phyloP scores from a whole-genome alignment of 2,797 vertebrate genomes.

The Notoglanidium macrostoma region DNA sequence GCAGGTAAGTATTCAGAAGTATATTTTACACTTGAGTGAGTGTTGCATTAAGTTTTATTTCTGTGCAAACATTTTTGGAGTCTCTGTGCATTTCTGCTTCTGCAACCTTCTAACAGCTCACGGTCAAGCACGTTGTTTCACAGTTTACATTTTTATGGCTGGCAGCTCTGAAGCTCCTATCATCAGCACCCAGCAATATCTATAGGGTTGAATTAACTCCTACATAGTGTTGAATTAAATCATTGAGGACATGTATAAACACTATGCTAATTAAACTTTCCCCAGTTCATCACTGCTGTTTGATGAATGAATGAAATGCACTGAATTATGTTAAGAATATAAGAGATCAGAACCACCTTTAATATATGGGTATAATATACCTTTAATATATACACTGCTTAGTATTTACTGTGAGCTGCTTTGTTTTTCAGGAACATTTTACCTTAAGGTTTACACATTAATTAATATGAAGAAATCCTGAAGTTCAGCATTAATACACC shows the following conservation, averaged over 20 bases:
- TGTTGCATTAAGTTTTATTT: conserved; percentile 7
- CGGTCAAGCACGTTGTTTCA: conserved; percentile 42
- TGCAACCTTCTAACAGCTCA: conserved; percentile 1
- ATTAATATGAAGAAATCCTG: background rate
- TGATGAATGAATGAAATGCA: background rate
- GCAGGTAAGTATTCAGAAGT: background rate
- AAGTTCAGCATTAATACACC: background rate
- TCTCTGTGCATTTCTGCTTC: conserved; percentile 46
- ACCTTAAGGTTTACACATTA: background rate
- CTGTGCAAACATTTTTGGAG: background rate
- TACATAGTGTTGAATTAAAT: background rate
- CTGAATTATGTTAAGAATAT: background rate
- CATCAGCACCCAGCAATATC: background rate
- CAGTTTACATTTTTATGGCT: conserved; percentile 60
- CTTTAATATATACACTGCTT: background rate
- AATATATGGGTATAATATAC: background rate
- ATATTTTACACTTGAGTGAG: background rate
- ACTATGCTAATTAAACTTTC: background rate
- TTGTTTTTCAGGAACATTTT: background rate
- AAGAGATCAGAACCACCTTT: background rate
- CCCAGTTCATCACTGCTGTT: background rate
- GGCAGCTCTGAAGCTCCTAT: background rate
- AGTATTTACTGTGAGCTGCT: background rate
- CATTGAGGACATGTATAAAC: background rate
- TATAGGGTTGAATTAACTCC: background rate